These are phyloP conservation scores for Enteromius radiatus DNA, from an alignment of 2,797 vertebrate species.

Conservation along the genomic window DNA sequence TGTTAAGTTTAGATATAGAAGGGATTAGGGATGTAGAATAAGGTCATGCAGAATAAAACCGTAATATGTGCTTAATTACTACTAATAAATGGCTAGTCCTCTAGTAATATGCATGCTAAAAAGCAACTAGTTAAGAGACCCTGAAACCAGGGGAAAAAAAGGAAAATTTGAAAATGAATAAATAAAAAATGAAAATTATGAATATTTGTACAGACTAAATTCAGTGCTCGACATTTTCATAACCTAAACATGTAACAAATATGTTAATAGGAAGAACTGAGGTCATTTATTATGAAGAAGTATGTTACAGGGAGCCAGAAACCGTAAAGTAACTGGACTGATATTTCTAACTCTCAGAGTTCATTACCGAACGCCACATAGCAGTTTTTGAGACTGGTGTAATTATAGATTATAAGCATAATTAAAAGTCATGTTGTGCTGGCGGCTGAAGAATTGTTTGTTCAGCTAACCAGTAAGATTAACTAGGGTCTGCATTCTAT, in stretches of 20 bases:
- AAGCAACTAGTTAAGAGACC: no score
- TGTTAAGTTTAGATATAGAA: no score
- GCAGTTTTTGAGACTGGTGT: not conserved
- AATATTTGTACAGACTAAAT: not conserved
- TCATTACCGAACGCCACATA: slow-evolving; percentile 5
- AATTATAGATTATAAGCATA: slow-evolving; percentile 42
- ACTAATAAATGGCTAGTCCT: no score
- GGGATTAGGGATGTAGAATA: no score
- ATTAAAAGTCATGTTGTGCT: slow-evolving; percentile 34
- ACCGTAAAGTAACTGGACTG: not conserved
- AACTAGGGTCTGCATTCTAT: not conserved
- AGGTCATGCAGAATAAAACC: no score
- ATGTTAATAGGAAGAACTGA: not conserved
- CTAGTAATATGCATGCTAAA: no score
- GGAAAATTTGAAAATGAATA: not conserved
- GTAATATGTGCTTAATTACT: no score
- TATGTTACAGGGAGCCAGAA: not conserved
- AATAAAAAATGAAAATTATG: no score
- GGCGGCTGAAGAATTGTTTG: slow-evolving; percentile 12
- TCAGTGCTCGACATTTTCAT: not conserved
- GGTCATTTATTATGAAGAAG: not conserved
- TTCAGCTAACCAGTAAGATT: slow-evolving; percentile 17
- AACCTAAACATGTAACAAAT: not conserved
- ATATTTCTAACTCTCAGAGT: slow-evolving; percentile 22
- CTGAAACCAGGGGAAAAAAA: no score